phyloP scores from a whole-genome alignment of 2,113 vertebrate genomes.

The Manacus vitellinus region DNA sequence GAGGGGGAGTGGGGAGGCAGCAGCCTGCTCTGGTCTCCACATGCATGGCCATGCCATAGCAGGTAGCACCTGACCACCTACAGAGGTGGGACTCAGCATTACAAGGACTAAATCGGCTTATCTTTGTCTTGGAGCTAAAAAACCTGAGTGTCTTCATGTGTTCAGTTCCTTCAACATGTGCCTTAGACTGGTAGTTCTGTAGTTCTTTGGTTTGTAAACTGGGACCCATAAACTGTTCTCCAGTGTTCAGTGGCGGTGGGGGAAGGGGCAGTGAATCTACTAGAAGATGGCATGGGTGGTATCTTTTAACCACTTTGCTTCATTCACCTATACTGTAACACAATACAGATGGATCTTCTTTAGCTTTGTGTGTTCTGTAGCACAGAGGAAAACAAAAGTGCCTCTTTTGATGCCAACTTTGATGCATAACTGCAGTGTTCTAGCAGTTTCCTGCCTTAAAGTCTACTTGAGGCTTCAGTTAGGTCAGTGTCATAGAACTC shows the following conservation, averaged over 20 bases:
- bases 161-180: neutral
- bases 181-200: neutral
- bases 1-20: neutral
- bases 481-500: neutral
- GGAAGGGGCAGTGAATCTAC: neutral
- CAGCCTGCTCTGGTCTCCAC: neutral
- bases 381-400: neutral
- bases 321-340: neutral
- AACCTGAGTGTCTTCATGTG: neutral
- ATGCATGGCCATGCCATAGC: fast-evolving
- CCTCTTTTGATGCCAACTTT: neutral
- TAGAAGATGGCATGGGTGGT: neutral
- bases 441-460: neutral
- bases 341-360: neutral
- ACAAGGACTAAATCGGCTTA: fast-evolving
- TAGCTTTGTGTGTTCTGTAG: neutral
- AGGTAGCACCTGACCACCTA: neutral
- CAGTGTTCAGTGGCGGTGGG: neutral
- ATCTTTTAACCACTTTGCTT: neutral
- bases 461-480: neutral
- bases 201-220: neutral
- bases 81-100: neutral
- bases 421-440: neutral
- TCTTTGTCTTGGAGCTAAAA: neutral
- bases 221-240: neutral